These are phyloP conservation scores for Brassicogethes aeneus DNA, from an alignment of 2,888 invertebrate species.

Conservation along the genomic window DNA sequence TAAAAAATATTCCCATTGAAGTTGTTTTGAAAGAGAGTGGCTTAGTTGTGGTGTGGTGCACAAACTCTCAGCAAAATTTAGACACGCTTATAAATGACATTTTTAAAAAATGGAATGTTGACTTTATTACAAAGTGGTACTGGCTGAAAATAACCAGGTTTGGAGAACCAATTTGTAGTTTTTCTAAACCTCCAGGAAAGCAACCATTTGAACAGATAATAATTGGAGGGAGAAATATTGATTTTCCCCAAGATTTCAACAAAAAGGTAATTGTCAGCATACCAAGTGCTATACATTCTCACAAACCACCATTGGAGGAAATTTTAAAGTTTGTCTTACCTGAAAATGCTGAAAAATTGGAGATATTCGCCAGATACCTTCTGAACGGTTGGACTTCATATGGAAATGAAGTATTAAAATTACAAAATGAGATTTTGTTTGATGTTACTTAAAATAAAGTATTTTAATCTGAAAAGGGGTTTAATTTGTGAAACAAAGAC, in stretches of 20 bases:
- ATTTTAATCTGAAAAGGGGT: no score
- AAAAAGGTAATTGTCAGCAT: slow-evolving; percentile 66
- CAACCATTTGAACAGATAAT: slow-evolving; percentile 83
- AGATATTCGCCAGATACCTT: slow-evolving; percentile 88
- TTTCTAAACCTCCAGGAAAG: slow-evolving; percentile 59
- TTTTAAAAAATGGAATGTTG: slow-evolving; percentile 71
- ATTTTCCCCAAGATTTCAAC: slow-evolving; percentile 32
- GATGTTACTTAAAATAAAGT: neutral
- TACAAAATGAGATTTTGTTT: slow-evolving; percentile 60
- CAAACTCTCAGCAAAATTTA: slow-evolving; percentile 69
- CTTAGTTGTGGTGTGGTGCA: slow-evolving; percentile 84
- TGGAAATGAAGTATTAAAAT: slow-evolving; percentile 78
- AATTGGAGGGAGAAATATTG: slow-evolving; percentile 43
- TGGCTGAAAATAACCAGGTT: slow-evolving; percentile 69
- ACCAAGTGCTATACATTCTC: slow-evolving; percentile 89
- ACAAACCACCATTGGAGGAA: slow-evolving; percentile 85
- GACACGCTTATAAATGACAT: slow-evolving; percentile 59
- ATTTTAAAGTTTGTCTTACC: slow-evolving; percentile 51
- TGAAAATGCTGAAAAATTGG: slow-evolving; percentile 57
- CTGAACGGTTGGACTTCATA: slow-evolving; percentile 76
- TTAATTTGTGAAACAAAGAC: neutral
- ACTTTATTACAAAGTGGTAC: slow-evolving; percentile 65
- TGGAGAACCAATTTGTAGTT: slow-evolving; percentile 37
- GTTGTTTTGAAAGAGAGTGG: slow-evolving; percentile 52
- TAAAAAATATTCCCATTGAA: slow-evolving; percentile 62